Evolutionary conservation across 1,140 invertebrate genomes (phyloP), one percentile per base, ranked within the genome.

Genomic region (Monochamus saltuarius): DNA sequence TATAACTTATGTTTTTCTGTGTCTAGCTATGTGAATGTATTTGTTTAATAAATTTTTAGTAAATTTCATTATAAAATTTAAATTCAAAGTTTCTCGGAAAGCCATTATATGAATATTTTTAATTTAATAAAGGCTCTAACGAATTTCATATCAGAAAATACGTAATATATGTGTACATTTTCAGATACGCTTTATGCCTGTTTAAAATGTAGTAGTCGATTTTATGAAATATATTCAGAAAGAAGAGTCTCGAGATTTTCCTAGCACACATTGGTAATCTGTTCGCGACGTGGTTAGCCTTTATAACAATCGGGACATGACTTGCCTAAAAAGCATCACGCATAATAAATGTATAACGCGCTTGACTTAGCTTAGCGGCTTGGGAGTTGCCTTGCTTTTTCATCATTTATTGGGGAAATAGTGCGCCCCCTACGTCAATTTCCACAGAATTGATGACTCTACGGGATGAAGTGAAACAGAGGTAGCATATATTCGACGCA

Each of bases 291-390:
- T 60, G 58, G 58, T 46, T 53, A 19, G 58, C 50, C 38, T 60
- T 14, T 53, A 47, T 53, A 60, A 60, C 39, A 54, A 60, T 60
- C 58, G 17, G 36, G 51, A 60, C 58, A 60, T 60, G 58, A 60
- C 58, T 60, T 60, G 58, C 58, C 58, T 60, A 54, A 60, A 54
- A 60, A 60, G 50, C 34, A 38, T n/a, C 49, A 46, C 58, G 11
- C 43, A 58, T 60, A 60, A 60, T 60, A 60, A 60, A 60, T 60
- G 58, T 51, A 60, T 60, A 60, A 60, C 50, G 58, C 58, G 55
- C 19, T 42, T 42, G 40, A 35, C 37, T 57, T 35, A 56, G 40
- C 37, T 43, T 35, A 36, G 22, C 40, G 42, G 14, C 54, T 43
- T 54, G 39, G 39, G 39, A 38, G 50, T 17, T 40, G 37, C 17